These are phyloP conservation scores for Gonocerus acuteangulatus DNA, from an alignment of 2,888 invertebrate genomes.

Conservation along the genomic window DNA sequence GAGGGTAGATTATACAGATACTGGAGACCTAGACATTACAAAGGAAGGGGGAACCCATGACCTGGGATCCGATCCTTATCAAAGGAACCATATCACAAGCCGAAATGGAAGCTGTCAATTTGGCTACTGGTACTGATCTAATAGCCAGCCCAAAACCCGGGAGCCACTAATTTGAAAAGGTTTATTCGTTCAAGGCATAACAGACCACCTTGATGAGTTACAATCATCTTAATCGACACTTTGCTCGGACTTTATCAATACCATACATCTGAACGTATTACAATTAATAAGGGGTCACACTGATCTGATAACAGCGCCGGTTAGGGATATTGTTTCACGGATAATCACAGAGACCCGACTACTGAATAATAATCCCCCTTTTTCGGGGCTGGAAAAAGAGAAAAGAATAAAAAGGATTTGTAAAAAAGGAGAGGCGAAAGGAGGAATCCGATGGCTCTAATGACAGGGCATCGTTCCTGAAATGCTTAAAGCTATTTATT, in stretches of 20 bases:
- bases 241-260: background rate
- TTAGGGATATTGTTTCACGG: conserved; percentile 11
- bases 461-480: conserved; percentile 5
- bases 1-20: conserved; percentile 6
- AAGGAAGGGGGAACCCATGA: background rate
- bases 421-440: background rate
- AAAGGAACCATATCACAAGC: conserved; percentile 7
- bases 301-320: conserved; percentile 9
- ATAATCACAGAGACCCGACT: conserved; percentile 24
- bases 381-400: background rate
- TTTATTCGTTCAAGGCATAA: too few species aligned
- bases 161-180: too few species aligned
- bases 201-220: conserved; percentile 5
- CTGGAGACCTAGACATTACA: background rate
- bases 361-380: conserved; percentile 24
- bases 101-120: conserved; percentile 13
- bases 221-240: conserved; percentile 26
- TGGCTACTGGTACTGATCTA: conserved; percentile 6
- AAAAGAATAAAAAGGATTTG: background rate
- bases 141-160: background rate
- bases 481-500: background rate
- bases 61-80: background rate
- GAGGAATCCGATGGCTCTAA: conserved; percentile 3
- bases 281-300: conserved; percentile 20
- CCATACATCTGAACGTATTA: conserved; percentile 13